Conservation (phyloP, 2,797 vertebrate species). For the Nannoperca obscura region DNA sequence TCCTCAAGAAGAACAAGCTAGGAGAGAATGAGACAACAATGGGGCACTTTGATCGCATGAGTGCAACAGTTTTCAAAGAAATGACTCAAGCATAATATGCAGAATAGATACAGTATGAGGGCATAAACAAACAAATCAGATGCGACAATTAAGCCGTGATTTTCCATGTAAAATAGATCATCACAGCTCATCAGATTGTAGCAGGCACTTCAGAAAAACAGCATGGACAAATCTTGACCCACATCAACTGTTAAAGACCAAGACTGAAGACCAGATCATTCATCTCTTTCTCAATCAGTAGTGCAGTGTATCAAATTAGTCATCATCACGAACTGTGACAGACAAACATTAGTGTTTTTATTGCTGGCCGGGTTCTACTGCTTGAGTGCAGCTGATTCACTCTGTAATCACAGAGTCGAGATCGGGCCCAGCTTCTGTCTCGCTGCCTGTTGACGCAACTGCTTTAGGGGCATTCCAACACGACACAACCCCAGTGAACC, state of each 20-base stretch:
- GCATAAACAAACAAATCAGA: neutral
- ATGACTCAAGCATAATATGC: neutral
- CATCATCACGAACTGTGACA: constrained; percentile 28
- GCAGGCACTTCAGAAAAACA: constrained; percentile 14
- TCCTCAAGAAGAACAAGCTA: constrained; percentile 26
- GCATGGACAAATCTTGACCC: constrained; percentile 35
- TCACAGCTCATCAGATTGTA: constrained; percentile 36
- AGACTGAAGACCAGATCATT: constrained; percentile 2
- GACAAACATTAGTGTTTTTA: constrained; percentile 19
- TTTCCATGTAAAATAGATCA: neutral
- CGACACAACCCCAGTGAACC: constrained; percentile 57
- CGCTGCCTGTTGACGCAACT: constrained; percentile 78
- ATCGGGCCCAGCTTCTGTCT: constrained; percentile 55
- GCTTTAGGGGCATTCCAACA: constrained; percentile 78
- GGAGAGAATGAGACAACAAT: constrained; percentile 28
- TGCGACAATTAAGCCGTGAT: constrained; percentile 4
- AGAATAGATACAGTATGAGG: constrained; percentile 7
- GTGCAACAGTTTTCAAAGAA: neutral
- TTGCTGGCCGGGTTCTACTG: neutral
- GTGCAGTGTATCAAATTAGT: constrained; percentile 4
- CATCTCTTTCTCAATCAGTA: neutral
- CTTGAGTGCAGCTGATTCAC: constrained; percentile 1
- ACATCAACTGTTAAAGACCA: constrained; percentile 3
- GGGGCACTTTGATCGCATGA: neutral
- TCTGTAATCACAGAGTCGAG: constrained; percentile 35